These are phyloP conservation scores for Conops quadrifasciatus DNA, from an alignment of 2,888 invertebrate species.

Conservation along the genomic window DNA sequence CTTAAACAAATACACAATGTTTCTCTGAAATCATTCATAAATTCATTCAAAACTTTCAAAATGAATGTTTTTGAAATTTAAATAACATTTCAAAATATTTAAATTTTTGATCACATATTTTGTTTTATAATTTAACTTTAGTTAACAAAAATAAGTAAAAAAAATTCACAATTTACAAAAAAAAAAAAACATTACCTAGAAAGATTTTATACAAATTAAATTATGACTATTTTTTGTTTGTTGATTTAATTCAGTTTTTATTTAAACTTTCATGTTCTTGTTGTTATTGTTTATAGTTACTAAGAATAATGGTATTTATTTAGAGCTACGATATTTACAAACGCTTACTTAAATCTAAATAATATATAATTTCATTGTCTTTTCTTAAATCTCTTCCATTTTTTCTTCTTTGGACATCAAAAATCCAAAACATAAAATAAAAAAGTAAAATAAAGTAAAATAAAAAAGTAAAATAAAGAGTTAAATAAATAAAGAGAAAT, in stretches of 20 bases:
- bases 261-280: not conserved
- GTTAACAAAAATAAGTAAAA: too few species aligned
- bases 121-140: not conserved
- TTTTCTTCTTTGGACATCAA: too few species aligned
- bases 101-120: constrained; percentile 19
- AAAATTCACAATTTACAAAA: not conserved
- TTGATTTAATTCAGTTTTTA: not conserved
- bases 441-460: too few species aligned
- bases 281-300: not conserved
- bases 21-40: too few species aligned
- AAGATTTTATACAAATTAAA: constrained; percentile 17
- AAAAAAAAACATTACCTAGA: not conserved
- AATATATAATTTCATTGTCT: not conserved
- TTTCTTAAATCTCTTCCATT: too few species aligned
- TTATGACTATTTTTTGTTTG: not conserved
- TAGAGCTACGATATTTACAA: constrained; percentile 24
- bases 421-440: too few species aligned
- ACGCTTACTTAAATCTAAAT: constrained; percentile 13
- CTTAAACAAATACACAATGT: too few species aligned
- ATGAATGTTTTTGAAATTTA: too few species aligned
- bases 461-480: too few species aligned
- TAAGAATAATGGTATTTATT: not conserved
- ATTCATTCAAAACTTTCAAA: too few species aligned
- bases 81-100: not conserved
- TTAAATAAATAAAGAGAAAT: too few species aligned